These are phyloP conservation scores for Eucriotettix oculatus DNA, from an alignment of 2,888 invertebrate genomes.

Conservation along the genomic window DNA sequence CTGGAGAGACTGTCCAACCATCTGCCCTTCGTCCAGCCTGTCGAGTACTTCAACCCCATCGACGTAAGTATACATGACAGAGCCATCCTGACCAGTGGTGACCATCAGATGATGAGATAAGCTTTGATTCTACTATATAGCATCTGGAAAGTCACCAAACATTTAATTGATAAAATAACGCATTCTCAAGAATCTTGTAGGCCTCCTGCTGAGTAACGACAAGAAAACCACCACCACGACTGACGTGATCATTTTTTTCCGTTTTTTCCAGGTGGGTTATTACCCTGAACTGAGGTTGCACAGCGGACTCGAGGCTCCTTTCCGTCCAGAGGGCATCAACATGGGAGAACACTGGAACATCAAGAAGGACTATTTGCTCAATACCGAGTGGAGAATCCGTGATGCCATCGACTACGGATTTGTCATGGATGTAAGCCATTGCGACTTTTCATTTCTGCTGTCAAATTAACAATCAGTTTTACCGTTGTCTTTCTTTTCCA, in stretches of 20 bases:
- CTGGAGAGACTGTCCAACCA: constrained; percentile 57
- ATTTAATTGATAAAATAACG: too few species aligned
- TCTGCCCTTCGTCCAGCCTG: constrained; percentile 43
- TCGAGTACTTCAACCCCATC: constrained; percentile 29
- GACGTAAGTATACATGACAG: too few species aligned
- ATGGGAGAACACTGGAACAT: background rate
- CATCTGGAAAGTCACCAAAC: too few species aligned
- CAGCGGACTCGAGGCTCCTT: constrained; percentile 36
- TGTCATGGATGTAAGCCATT: constrained; percentile 15
- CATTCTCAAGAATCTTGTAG: too few species aligned
- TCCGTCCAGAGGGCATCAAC: constrained; percentile 27
- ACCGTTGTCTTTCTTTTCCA: too few species aligned
- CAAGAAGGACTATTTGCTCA: constrained; percentile 19
- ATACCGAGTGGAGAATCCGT: constrained; percentile 35
- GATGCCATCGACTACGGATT: constrained; percentile 39
- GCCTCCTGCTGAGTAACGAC: too few species aligned
- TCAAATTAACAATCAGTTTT: too few species aligned
- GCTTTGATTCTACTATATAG: too few species aligned
- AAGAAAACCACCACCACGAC: too few species aligned
- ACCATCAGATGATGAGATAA: too few species aligned
- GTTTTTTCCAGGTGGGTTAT: constrained; percentile 22
- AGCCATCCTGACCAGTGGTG: too few species aligned
- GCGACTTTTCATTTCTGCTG: too few species aligned
- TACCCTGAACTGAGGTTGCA: constrained; percentile 36
- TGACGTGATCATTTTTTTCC: background rate